Conservation (phyloP, 1,140 invertebrate genomes). For the Drosophila lacertosa region DNA sequence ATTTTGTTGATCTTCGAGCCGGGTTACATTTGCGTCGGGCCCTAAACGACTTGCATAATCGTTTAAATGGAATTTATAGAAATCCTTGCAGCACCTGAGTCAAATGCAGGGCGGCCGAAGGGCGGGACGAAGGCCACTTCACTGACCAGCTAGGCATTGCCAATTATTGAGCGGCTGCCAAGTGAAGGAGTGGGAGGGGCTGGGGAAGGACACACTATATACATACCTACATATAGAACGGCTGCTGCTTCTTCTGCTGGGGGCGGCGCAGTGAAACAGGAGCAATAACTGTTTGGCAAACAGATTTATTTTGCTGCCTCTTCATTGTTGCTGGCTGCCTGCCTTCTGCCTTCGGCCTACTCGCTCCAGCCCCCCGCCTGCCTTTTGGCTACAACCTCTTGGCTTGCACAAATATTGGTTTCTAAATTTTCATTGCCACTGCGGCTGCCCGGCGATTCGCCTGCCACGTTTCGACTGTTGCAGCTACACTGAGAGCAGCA, state of each 20-base stretch:
- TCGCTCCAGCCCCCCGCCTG: neutral
- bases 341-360: neutral
- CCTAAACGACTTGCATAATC: constrained; percentile 69
- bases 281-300: constrained; percentile 82
- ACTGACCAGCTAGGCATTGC: constrained; percentile 48
- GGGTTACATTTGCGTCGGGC: constrained; percentile 9
- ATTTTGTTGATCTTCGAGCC: constrained; percentile 55
- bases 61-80: constrained; percentile 76
- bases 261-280: constrained; percentile 63
- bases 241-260: constrained; percentile 5
- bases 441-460: constrained; percentile 24
- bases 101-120: constrained; percentile 14
- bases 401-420: constrained; percentile 70
- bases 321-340: constrained; percentile 20
- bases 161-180: constrained; percentile 77
- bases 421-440: constrained; percentile 74
- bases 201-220: constrained; percentile 67
- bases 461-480: constrained; percentile 30
- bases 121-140: constrained; percentile 24
- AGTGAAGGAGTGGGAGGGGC: constrained; percentile 33
- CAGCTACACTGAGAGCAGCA: constrained; percentile 30
- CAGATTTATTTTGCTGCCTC: constrained; percentile 72
- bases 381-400: neutral
- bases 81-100: constrained; percentile 75
- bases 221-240: constrained; percentile 32